phyloP scores from a whole-genome alignment of 2,113 vertebrate species.

The Mugil cephalus region DNA sequence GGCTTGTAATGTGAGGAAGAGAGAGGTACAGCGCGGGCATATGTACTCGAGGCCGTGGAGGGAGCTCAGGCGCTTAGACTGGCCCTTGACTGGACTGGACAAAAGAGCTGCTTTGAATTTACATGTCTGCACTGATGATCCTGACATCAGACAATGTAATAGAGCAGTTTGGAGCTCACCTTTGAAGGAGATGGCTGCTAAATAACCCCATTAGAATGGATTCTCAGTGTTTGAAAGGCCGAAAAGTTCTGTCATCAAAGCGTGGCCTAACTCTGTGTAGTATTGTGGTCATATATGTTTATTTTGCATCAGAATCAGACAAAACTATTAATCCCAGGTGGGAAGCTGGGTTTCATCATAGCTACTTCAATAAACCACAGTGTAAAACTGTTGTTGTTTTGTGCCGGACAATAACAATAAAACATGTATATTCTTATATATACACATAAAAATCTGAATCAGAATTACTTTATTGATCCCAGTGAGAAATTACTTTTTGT shows the following conservation, averaged over 20 bases:
- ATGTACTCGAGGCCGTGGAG: conserved; percentile 53
- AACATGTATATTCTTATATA: no score
- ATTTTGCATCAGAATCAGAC: no score
- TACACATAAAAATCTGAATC: no score
- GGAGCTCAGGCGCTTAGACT: conserved; percentile 23
- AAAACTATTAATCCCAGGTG: no score
- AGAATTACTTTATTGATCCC: no score
- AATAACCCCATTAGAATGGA: background rate
- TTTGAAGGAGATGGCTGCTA: background rate
- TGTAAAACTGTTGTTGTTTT: no score
- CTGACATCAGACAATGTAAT: conserved; percentile 25
- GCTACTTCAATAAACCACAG: no score
- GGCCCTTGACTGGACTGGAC: conserved; percentile 67
- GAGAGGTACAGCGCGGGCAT: background rate
- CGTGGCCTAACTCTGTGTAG: background rate
- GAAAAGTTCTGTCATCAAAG: background rate
- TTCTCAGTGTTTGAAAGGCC: no score
- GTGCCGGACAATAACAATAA: background rate
- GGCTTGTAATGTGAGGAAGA: conserved; percentile 63
- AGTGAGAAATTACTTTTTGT: no score
- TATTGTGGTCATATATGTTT: background rate
- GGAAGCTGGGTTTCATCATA: no score
- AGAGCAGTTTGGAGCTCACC: conserved; percentile 8
- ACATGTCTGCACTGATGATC: conserved; percentile 56
- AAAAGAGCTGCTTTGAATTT: conserved; percentile 56